Percentiles rank a stretch among this genome's conserved stretches.
phyloP scores from a whole-genome alignment of 2,888 invertebrate species.

The Operophtera brumata region DNA sequence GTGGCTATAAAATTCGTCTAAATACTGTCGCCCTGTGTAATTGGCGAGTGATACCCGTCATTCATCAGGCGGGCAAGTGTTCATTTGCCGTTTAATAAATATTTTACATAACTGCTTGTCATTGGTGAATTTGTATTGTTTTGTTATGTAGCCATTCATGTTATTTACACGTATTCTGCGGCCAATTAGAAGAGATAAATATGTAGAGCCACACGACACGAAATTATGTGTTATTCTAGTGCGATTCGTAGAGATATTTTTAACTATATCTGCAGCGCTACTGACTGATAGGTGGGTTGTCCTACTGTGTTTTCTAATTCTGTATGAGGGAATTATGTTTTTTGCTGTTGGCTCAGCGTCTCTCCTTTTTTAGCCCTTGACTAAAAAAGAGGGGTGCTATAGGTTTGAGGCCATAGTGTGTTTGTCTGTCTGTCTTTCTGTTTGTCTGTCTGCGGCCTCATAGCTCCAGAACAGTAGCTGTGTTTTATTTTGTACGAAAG shows the following conservation, averaged over 20 bases:
- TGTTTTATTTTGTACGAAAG: no score
- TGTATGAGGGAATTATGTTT: neutral
- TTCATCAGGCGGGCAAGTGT: neutral
- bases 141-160: neutral
- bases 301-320: neutral
- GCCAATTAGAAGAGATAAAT: conserved; percentile 8
- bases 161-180: conserved; percentile 1
- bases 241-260: conserved; percentile 13
- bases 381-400: neutral
- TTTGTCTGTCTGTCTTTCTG: no score
- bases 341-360: neutral
- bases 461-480: no score
- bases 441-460: no score
- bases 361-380: neutral
- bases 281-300: conserved; percentile 6
- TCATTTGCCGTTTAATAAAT: conserved; percentile 4
- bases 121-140: conserved; percentile 11
- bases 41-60: conserved; percentile 3
- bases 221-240: conserved; percentile 10
- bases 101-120: conserved; percentile 6
- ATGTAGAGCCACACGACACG: conserved; percentile 1
- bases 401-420: no score
- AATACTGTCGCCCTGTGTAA: conserved; percentile 14
- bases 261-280: conserved; percentile 6
- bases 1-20: conserved; percentile 15